Evolutionary conservation across 2,113 vertebrate species (phyloP), one percentile per base, ranked within the genome.

Genomic region (Astur gentilis): DNA sequence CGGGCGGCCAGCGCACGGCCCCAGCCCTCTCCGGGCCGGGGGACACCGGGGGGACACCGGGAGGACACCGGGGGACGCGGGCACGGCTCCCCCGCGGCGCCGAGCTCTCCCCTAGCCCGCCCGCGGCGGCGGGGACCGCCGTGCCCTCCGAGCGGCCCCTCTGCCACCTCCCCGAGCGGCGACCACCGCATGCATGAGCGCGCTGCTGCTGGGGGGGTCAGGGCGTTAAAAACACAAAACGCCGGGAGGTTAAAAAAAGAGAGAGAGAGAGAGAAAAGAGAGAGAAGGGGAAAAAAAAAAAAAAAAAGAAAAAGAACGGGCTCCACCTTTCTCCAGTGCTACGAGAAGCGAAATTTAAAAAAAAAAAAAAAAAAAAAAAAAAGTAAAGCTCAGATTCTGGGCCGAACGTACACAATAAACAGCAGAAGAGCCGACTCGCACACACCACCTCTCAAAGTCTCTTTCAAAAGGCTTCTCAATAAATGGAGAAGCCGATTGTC

Each of bases 401-500:
- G 55, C 42, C 22, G 67, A 70, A 78, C 4, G 52, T 13, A 27
- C 32, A 44, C 69, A 77, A 54, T 45, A 60, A 90, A 44, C 32
- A 71, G 77, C 50, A 61, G 89, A 70, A 66, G 60, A 84, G 65
- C 72, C 77, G 65, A 26, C 61, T 73, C 25, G 44, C 85, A 16
- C 47, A 61, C 93, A 86, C 31, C 50, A 70, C 45, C 66, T 91
- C 93, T 80, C 62, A 6, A 89, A 94, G 58, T 47, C 82, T 27
- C 64, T 67, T 85, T 95, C 83, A 60, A 67, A 94, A 84, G 75
- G 70, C 75, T 52, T 47, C 71, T 85, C 61, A 65, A 72, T n/a
- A 78, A 62, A 69, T 26, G 54, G 38, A 81, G 93, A 83, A 90
- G 72, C 81, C 58, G 83, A 86, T 47, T 95, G 95, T 87, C 87